phyloP scores from a whole-genome alignment of 2,888 invertebrate genomes.

The Caenorhabditis panamensis region DNA sequence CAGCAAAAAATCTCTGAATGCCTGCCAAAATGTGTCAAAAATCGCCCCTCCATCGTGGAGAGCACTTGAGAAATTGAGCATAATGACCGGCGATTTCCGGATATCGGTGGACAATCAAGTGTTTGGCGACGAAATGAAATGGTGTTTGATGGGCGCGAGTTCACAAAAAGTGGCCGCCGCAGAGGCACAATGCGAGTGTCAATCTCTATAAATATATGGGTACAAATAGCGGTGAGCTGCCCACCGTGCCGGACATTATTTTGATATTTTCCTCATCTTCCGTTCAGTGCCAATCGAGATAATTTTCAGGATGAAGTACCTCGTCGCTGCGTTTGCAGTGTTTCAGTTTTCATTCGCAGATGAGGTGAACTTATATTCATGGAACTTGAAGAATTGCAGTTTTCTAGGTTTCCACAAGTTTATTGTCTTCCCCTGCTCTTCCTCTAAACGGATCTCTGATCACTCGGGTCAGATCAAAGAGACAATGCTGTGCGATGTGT shows the following conservation, averaged over 20 bases:
- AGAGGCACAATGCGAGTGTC: conserved; percentile 65
- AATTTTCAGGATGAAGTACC: conserved; percentile 34
- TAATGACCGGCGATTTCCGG: conserved; percentile 61
- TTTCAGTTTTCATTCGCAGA: conserved; percentile 28
- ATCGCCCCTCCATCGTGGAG: conserved; percentile 30
- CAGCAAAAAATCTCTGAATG: conserved; percentile 40
- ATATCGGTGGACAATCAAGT: conserved; percentile 59
- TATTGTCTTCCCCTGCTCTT: conserved; percentile 16
- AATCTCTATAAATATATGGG: conserved; percentile 67
- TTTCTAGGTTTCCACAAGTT: conserved; percentile 26
- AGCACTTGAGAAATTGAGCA: conserved; percentile 58
- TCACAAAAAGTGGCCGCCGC: conserved; percentile 52
- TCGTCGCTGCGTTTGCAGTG: conserved; percentile 42
- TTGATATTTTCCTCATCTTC: conserved; percentile 22
- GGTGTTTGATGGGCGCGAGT: conserved; percentile 60
- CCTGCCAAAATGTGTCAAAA: conserved; percentile 54
- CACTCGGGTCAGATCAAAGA: conserved; percentile 61
- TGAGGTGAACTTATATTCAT: conserved; percentile 12
- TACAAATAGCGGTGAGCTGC: conserved; percentile 64
- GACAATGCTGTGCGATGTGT: conserved; percentile 75
- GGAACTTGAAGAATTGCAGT: neutral
- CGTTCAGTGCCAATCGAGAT: conserved; percentile 16
- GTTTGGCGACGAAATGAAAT: conserved; percentile 49
- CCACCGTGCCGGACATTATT: conserved; percentile 59
- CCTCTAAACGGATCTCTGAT: conserved; percentile 38